phyloP scores from a whole-genome alignment of 2,888 invertebrate genomes.

The Cancer borealis region DNA sequence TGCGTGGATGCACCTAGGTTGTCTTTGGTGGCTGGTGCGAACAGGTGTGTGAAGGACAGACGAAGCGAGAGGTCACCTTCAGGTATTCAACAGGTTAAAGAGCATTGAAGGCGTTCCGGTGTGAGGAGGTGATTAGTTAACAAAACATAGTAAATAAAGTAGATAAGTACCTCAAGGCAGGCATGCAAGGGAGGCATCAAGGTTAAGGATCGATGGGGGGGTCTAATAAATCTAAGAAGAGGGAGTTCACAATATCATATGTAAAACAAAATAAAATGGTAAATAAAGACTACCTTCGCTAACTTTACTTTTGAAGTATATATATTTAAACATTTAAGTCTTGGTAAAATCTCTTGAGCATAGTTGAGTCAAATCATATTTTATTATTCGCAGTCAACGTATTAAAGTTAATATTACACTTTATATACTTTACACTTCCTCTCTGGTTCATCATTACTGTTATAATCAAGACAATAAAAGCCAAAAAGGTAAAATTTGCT shows the following conservation, averaged over 20 bases:
- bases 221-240: background rate
- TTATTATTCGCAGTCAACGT: background rate
- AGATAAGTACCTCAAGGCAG: constrained; percentile 3
- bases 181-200: background rate
- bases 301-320: background rate
- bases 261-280: background rate
- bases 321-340: background rate
- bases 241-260: background rate
- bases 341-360: background rate
- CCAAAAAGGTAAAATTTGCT: background rate
- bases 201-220: background rate
- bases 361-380: background rate
- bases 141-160: background rate
- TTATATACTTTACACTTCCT: background rate
- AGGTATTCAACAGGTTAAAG: constrained; percentile 22
- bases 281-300: background rate
- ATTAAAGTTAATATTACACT: constrained; percentile 5
- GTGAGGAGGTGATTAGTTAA: constrained; percentile 35
- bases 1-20: background rate
- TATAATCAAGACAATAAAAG: background rate
- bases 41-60: background rate
- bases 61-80: constrained; percentile 34
- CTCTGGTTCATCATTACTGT: background rate
- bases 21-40: background rate
- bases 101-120: background rate